A percentile compares a stretch with the other conserved stretches of the same genome.
phyloP scores from a whole-genome alignment of 2,113 vertebrate species.

The Megaceryle maxima region DNA sequence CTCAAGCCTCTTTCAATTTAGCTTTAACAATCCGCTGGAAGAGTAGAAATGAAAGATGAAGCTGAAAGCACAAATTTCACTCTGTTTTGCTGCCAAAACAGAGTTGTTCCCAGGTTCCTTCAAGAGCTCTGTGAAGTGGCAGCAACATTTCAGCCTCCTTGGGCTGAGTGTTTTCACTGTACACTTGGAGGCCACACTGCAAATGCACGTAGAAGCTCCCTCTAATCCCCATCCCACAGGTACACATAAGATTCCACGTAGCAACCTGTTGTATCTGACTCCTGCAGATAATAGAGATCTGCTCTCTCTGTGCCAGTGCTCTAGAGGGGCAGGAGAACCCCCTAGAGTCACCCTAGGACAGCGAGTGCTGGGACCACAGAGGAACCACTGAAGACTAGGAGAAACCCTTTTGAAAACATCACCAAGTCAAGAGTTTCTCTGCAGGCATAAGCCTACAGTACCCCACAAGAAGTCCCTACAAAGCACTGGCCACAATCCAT shows the following conservation, averaged over 20 bases:
- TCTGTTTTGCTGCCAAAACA: conserved; percentile 31
- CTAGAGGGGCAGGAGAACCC: background rate
- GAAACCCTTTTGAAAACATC: background rate
- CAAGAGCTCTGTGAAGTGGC: conserved; percentile 1
- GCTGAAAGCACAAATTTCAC: conserved; percentile 3
- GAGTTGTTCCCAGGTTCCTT: background rate
- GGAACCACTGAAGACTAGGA: background rate
- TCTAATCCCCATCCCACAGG: background rate
- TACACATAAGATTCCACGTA: background rate
- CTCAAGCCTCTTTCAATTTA: background rate
- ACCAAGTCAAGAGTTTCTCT: background rate
- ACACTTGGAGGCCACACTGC: background rate
- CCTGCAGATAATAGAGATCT: background rate
- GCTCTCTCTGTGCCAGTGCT: background rate
- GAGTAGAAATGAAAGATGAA: conserved; percentile 35
- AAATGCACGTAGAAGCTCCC: background rate
- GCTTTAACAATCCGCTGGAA: background rate
- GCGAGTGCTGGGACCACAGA: background rate
- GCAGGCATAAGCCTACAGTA: background rate
- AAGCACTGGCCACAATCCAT: background rate
- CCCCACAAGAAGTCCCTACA: background rate
- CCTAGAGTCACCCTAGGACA: background rate
- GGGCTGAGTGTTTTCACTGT: background rate
- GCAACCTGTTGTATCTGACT: background rate
- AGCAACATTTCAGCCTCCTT: background rate